Base-by-base conservation (phyloP, 1,140 invertebrate species). In the Plectrocnemia conspersa region DNA sequence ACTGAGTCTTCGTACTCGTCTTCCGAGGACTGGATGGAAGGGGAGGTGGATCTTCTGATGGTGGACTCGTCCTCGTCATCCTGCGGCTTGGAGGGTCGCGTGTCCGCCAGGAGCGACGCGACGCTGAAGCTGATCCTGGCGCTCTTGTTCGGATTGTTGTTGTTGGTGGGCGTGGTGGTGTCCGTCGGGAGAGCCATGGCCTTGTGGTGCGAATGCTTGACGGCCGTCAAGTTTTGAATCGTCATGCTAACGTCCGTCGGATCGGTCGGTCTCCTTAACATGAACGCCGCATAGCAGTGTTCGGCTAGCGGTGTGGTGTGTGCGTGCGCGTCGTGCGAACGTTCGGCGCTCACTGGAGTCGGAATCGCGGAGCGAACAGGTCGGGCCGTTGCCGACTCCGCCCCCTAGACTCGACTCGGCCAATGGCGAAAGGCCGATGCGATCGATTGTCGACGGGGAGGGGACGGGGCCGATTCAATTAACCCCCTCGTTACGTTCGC, bases 121-220 rank as follows among this genome's bases (percentile, higher is more conserved):
- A 84, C 82, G 68, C 82, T 84, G 67, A 84, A 84, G 67, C 80
- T 83, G 60, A 84, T 79, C 54, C 78, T 68, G n/a, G 75, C 72
- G 57, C 61, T 68, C 50, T 68, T 68, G 47, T 71, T 71, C 56
- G 69, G 56, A 40, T 50, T 48, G 45, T 44, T 54, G 65, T 49
- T 68, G 62, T 70, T 77, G 58, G 70, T 62, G 63, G 47, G 67
- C 57, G 68, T 77, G 67, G 48, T 18, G 2, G 58, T 42, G 9
- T 78, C 79, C 24, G 79, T 72, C 44, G 76, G 66, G 58, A 76
- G 66, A n/a, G 75, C 74, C 56, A 77, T 75, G 65, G 75, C 75
- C 67, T 70, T 71, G 42, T 69, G 68, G 63, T 73, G 73, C n/a
- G n/a, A n/a, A n/a, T n/a, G n/a, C 50, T 71, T 72, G 35, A 49